Conservation (phyloP, 2,888 invertebrate species). For the Mongoloraphidia duomilia region DNA sequence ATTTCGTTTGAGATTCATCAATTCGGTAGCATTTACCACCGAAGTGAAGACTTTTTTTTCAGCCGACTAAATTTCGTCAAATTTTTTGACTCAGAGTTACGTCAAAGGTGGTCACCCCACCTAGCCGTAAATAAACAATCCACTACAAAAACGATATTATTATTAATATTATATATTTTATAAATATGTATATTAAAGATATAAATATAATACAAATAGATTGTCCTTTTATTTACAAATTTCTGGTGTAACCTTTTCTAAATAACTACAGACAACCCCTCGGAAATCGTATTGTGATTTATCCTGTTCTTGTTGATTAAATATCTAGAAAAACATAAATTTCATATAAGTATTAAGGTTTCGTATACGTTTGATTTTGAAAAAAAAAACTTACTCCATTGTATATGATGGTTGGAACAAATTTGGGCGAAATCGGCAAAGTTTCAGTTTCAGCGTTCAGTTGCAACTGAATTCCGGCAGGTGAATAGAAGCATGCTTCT, state of each 20-base stretch:
- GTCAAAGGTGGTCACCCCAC: too few species aligned
- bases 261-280: constrained; percentile 26
- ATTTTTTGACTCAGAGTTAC: too few species aligned
- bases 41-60: too few species aligned
- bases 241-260: constrained; percentile 15
- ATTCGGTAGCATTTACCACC: too few species aligned
- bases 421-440: constrained; percentile 27
- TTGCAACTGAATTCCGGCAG: constrained; percentile 31
- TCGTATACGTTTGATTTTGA: constrained; percentile 9
- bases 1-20: too few species aligned
- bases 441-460: constrained; percentile 35
- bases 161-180: neutral
- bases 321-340: constrained; percentile 22
- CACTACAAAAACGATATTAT: too few species aligned
- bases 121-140: too few species aligned
- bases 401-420: constrained; percentile 37
- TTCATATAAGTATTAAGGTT: constrained; percentile 1
- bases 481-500: constrained; percentile 27
- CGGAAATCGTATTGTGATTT: constrained; percentile 29
- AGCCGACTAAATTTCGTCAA: too few species aligned
- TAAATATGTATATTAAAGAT: neutral
- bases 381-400: constrained; percentile 30
- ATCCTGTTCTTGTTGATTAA: constrained; percentile 30
- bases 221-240: constrained; percentile 10
- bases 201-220: neutral